phyloP scores from a whole-genome alignment of 1,140 invertebrate genomes.

The Hirudo medicinalis region DNA sequence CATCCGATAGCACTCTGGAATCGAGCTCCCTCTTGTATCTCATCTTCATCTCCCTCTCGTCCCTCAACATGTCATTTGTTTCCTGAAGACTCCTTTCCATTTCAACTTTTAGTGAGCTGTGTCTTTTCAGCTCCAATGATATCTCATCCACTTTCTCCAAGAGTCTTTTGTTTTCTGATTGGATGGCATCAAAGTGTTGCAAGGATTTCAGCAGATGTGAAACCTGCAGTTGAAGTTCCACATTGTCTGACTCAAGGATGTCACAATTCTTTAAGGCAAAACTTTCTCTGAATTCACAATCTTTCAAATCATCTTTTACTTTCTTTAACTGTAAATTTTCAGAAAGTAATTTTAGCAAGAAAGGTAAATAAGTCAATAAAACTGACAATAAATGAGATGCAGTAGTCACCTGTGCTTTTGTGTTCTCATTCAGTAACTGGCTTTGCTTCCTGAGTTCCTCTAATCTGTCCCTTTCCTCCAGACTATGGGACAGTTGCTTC shows the following conservation, averaged over 20 bases:
- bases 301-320: constrained; percentile 1
- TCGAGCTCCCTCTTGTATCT: constrained; percentile 7
- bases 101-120: background rate
- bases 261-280: background rate
- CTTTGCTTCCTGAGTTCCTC: background rate
- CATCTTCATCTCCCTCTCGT: background rate
- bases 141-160: background rate
- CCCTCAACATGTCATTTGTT: constrained; percentile 6
- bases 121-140: background rate
- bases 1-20: background rate
- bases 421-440: background rate
- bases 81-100: background rate
- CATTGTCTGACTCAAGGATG: background rate
- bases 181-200: constrained; percentile 3
- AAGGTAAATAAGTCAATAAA: background rate
- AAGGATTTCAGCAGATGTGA: background rate
- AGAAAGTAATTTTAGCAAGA: background rate
- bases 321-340: background rate
- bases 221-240: background rate
- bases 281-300: background rate
- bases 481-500: background rate
- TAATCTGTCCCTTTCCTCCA: background rate
- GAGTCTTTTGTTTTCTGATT: constrained; percentile 4
- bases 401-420: background rate
- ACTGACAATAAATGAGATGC: background rate